Evolutionary conservation across 2,113 vertebrate genomes (phyloP), one percentile per base, ranked within the genome.

Genomic region (Phrynocephalus versicolor): DNA sequence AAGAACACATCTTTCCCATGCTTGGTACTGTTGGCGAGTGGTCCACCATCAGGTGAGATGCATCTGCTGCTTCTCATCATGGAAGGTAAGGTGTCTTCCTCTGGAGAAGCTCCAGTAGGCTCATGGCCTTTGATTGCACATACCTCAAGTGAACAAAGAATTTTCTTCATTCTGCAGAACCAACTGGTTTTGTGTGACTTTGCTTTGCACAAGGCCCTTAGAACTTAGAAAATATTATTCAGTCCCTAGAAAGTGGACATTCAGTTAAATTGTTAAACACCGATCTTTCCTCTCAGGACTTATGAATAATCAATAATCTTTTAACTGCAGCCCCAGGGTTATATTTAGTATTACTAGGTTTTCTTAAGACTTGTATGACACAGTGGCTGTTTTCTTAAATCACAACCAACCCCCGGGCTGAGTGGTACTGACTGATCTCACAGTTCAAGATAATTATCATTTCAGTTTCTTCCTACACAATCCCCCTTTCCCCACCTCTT

Each of bases 381-480:
- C 1, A 65, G 80, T 41, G 75, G 77, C 13, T 75, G 37, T 27
- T 77, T 45, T 58, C 21, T 9, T 73, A 82, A 60, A 16, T 79
- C 71, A 73, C 84, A 73, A 65, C 64, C 84, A 57, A n/a, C 18
- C 41, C n/a, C 62, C 67, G 39, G 27, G 65, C 86, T 51, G 33
- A 33, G 2, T 39, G 82, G 81, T 80, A 70, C 81, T 81, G 30
- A 70, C 81, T 81, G 30, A 51, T 81, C 93, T 25, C 62, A 87
- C 14, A 15, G 39, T 25, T 84, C 82, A 2, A 55, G 69, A 39
- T 76, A 80, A 70, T 62, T 76, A 84, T 89, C 69, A 33, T 33
- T 71, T 76, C 9, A 4, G 3, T 83, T 55, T 86, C 90, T 94
- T 89, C 91, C 90, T 84, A 87, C 41, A 19, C 75, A 89, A 90